Conservation (phyloP, 1,140 invertebrate genomes). For the Nasonia longicornis region DNA sequence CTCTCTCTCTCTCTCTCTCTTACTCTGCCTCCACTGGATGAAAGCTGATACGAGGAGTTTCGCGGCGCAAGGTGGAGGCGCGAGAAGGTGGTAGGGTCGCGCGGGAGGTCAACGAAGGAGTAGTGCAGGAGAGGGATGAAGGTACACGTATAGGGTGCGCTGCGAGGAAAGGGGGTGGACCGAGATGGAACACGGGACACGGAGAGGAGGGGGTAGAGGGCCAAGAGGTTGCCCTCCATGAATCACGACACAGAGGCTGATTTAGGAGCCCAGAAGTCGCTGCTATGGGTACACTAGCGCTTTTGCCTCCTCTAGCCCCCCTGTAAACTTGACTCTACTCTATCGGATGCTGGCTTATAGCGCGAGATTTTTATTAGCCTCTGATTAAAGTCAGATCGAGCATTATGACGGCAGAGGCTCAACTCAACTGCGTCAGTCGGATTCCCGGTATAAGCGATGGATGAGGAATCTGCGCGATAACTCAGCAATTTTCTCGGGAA, state of each 20-base stretch:
- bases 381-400: background rate
- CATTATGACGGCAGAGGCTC: no score
- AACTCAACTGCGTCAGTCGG: no score
- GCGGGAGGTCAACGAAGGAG: slow-evolving; percentile 58
- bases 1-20: background rate
- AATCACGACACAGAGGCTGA: slow-evolving; percentile 67
- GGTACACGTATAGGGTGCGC: background rate
- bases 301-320: slow-evolving; percentile 59
- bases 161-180: slow-evolving; percentile 48
- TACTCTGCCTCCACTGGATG: background rate
- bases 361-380: slow-evolving; percentile 29
- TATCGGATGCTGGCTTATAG: slow-evolving; percentile 51
- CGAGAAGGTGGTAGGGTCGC: slow-evolving; percentile 62
- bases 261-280: slow-evolving; percentile 67
- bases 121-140: background rate
- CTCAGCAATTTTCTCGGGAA: background rate
- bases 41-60: slow-evolving; percentile 48
- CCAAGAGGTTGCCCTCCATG: slow-evolving; percentile 64
- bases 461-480: background rate
- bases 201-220: slow-evolving; percentile 26
- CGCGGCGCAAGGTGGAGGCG: slow-evolving; percentile 50
- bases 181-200: slow-evolving; percentile 42
- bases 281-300: slow-evolving; percentile 42
- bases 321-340: slow-evolving; percentile 56
- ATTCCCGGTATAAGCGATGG: no score